These are phyloP conservation scores for Lycocorax pyrrhopterus DNA, from an alignment of 2,113 vertebrate genomes.

Conservation along the genomic window DNA sequence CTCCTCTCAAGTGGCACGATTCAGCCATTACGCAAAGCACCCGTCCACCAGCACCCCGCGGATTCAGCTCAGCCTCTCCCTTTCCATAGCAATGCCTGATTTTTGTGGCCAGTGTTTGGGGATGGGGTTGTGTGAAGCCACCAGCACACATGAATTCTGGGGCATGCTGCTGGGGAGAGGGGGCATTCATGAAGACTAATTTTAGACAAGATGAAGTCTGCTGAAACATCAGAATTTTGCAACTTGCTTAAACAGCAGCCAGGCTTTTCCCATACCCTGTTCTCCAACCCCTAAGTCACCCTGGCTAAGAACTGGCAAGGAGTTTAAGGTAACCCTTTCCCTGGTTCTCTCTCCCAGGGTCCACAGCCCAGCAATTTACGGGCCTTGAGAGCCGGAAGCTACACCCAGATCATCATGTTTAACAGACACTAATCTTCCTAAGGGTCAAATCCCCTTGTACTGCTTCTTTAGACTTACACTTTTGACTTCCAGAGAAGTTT, in stretches of 20 bases:
- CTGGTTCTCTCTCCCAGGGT: not conserved
- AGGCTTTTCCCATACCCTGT: not conserved
- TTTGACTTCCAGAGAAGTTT: not conserved
- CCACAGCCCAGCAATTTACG: not conserved
- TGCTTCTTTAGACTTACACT: not conserved
- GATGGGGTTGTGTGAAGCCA: not conserved
- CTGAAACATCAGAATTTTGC: not conserved
- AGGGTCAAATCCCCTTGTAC: slow-evolving; percentile 36
- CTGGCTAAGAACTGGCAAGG: not conserved
- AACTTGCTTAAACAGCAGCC: not conserved
- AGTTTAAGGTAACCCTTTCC: not conserved
- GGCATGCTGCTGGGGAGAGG: not conserved
- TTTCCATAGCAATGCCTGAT: not conserved
- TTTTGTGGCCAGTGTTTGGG: not conserved
- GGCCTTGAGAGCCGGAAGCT: not conserved
- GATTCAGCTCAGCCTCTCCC: not conserved
- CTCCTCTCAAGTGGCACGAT: not conserved
- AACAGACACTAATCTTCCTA: slow-evolving; percentile 55
- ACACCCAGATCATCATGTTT: slow-evolving; percentile 33
- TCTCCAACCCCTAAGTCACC: not conserved
- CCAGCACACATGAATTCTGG: accelerated
- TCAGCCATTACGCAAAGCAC: not conserved
- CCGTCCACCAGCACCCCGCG: not conserved
- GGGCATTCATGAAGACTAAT: not conserved
- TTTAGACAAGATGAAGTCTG: not conserved